phyloP scores from a whole-genome alignment of 2,888 invertebrate species.

The Epistrophella euchroma region DNA sequence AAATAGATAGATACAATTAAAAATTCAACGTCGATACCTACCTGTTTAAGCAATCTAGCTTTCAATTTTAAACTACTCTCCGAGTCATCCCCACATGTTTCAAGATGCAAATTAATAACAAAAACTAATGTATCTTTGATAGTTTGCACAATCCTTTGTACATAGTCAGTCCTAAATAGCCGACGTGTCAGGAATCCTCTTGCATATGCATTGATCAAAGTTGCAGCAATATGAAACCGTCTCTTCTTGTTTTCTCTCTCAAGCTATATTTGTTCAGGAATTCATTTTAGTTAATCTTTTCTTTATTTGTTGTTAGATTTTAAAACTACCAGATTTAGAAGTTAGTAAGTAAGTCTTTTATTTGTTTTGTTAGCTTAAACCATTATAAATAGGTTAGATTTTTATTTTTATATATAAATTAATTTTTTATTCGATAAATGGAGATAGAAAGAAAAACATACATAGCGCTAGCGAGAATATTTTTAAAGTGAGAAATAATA shows the following conservation, averaged over 20 bases:
- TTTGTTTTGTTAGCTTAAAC: constrained; percentile 72
- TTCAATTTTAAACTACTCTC: constrained; percentile 81
- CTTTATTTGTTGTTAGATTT: constrained; percentile 5
- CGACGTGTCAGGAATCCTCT: constrained; percentile 93
- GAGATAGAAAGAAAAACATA: constrained; percentile 35
- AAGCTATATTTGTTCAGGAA: constrained; percentile 21
- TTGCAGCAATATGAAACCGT: constrained; percentile 85
- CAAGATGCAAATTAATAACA: constrained; percentile 81
- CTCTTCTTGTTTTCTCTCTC: constrained; percentile 33
- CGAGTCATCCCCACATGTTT: constrained; percentile 78
- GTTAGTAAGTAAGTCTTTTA: constrained; percentile 71
- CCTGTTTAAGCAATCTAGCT: constrained; percentile 81
- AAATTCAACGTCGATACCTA: constrained; percentile 60
- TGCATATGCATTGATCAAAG: constrained; percentile 87
- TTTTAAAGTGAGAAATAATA: constrained; percentile 28
- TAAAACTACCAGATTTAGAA: constrained; percentile 63
- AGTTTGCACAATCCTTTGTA: constrained; percentile 88
- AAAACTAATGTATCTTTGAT: constrained; percentile 82
- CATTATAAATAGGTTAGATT: constrained; percentile 65
- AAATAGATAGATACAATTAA: constrained; percentile 6
- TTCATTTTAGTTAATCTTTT: not conserved
- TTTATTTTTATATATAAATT: not conserved
- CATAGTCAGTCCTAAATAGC: constrained; percentile 91
- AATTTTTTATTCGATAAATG: constrained; percentile 41
- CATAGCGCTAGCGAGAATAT: constrained; percentile 47